A percentile compares a stretch with the other conserved stretches of the same genome.
These are phyloP conservation scores for Aphelenchoides besseyi DNA, from an alignment of 1,140 invertebrate species.

Conservation along the genomic window DNA sequence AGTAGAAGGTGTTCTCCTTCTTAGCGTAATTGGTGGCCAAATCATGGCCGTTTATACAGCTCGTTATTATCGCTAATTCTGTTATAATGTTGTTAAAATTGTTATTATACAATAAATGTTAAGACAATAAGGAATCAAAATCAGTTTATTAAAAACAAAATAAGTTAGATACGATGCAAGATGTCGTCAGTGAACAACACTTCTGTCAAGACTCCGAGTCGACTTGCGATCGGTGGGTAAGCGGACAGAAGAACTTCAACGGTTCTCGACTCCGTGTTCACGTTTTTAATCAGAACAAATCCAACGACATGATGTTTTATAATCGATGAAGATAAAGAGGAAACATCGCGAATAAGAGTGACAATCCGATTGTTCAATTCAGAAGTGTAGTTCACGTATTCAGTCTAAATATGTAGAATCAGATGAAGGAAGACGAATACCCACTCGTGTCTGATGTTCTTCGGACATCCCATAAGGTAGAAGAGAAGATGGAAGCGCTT, in stretches of 20 bases:
- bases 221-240: conserved; percentile 5
- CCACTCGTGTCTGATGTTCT: conserved; percentile 32
- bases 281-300: conserved; percentile 17
- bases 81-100: too few species aligned
- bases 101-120: too few species aligned
- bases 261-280: conserved; percentile 17
- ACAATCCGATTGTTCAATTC: conserved; percentile 14
- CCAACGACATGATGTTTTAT: conserved; percentile 9
- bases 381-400: not conserved
- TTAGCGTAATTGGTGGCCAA: too few species aligned
- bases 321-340: not conserved
- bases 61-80: too few species aligned
- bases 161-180: too few species aligned
- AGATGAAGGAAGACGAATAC: not conserved
- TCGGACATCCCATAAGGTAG: conserved; percentile 46
- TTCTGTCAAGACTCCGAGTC: conserved; percentile 3
- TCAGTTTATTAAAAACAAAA: too few species aligned
- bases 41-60: too few species aligned
- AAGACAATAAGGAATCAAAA: too few species aligned
- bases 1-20: too few species aligned
- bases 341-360: conserved; percentile 1
- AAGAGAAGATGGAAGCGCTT: conserved; percentile 45
- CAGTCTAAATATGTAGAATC: not conserved
- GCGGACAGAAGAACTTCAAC: conserved; percentile 3
- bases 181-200: conserved; percentile 22